Evolutionary conservation across 2,797 vertebrate species (phyloP), one percentile per base, ranked within the genome.

Genomic region (Cygnus olor): DNA sequence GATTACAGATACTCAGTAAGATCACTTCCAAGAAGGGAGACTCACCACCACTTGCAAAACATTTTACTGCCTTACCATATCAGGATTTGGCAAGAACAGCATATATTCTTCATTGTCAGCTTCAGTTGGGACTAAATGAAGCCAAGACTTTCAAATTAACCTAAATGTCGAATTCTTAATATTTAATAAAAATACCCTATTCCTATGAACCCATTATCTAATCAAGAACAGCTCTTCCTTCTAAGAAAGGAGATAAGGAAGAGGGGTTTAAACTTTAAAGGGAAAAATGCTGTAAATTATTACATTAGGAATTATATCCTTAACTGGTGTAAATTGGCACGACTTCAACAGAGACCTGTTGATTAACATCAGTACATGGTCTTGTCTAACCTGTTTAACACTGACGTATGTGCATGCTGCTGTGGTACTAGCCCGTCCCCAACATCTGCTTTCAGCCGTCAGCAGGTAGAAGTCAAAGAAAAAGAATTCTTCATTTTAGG

Each of bases 161-260:
- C 91, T 93, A 95, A 95, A 94, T 36, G 81, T 38, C 65, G 30
- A 84, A 20, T 57, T 96, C 94, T 97, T 97, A 98, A 94, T 97
- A 96, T 97, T 97, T 97, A 97, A 97, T 97, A 94, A 94, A 97
- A 97, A 89, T 58, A 93, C 82, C 58, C 90, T 93, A 82, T 96
- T 94, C 96, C 93, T 94, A 86, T 71, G 71, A 95, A 95, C 49
- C 10, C 19, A 80, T 96, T 95, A 94, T 88, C 94, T 96, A 92
- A 95, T 93, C 82, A 86, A 93, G 95, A 91, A 9, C 82, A 93
- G n/a, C 38, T 86, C 72, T 93, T 90, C 93, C 78, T 96, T 94
- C 80, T 64, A 95, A 93, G 77, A 77, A 83, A 89, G 85, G 77
- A 89, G 93, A 94, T 93, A 90, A 95, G n/a, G 95, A 85, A 92